Percentiles rank a stretch among this genome's conserved stretches.
These are phyloP conservation scores for Melanargia galathea DNA, from an alignment of 2,888 invertebrate species.

Conservation along the genomic window DNA sequence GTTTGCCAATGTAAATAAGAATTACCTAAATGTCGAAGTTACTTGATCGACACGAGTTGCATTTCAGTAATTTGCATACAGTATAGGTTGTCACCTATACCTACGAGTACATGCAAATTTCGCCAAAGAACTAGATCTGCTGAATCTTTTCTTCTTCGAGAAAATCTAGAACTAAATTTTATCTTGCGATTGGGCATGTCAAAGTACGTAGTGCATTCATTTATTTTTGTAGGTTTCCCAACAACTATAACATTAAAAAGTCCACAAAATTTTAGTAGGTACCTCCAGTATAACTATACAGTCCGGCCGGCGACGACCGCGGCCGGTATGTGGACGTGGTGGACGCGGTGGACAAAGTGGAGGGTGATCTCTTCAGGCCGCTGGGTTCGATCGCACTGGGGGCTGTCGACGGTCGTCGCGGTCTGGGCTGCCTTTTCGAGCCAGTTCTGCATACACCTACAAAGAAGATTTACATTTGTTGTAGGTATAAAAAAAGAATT, in stretches of 20 bases:
- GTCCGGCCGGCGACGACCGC: slow-evolving; percentile 89
- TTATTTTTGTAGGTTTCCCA: too few species aligned
- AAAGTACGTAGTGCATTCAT: too few species aligned
- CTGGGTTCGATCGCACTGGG: slow-evolving; percentile 55
- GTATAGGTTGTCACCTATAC: too few species aligned
- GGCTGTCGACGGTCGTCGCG: slow-evolving; percentile 69
- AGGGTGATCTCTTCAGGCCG: slow-evolving; percentile 67
- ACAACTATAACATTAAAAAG: slow-evolving; percentile 63
- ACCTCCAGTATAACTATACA: slow-evolving; percentile 88
- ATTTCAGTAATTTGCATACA: too few species aligned
- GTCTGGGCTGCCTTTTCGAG: slow-evolving; percentile 75
- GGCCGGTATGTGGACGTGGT: slow-evolving; percentile 83
- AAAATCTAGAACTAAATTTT: too few species aligned
- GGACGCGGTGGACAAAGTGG: slow-evolving; percentile 74
- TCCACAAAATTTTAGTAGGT: neutral
- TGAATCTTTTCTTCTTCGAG: too few species aligned
- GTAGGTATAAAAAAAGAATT: neutral
- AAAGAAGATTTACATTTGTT: slow-evolving; percentile 21
- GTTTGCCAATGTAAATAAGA: too few species aligned
- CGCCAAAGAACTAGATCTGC: too few species aligned
- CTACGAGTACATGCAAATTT: too few species aligned
- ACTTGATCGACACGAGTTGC: too few species aligned
- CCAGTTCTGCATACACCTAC: slow-evolving; percentile 77
- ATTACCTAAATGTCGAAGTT: too few species aligned
- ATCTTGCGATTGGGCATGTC: too few species aligned